A percentile compares a stretch with the other conserved stretches of the same genome.
These are phyloP conservation scores for Mesoligia furuncula DNA, from an alignment of 2,888 invertebrate genomes.

Conservation along the genomic window DNA sequence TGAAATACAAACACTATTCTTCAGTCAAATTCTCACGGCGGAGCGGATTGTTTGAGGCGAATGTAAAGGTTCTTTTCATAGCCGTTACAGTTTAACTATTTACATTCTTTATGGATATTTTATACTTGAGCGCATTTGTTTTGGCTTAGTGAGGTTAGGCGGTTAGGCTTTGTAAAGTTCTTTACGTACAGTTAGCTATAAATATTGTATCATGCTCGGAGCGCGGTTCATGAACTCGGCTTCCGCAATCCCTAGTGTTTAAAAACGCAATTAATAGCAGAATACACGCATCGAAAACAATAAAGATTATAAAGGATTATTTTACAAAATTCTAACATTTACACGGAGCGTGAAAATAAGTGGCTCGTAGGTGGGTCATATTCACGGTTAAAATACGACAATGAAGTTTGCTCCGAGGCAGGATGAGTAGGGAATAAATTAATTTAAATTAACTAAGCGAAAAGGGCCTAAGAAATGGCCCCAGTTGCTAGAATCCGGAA, in stretches of 20 bases:
- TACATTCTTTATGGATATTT: constrained; percentile 62
- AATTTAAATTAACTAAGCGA: constrained; percentile 87
- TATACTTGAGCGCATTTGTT: constrained; percentile 54
- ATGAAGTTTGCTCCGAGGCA: constrained; percentile 77
- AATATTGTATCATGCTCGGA: constrained; percentile 35
- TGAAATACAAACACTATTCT: constrained; percentile 88
- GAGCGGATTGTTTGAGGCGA: constrained; percentile 80
- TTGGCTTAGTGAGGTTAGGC: constrained; percentile 44
- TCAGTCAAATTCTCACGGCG: constrained; percentile 81
- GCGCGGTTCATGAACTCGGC: constrained; percentile 18
- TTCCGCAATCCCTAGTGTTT: constrained; percentile 38
- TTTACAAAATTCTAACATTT: constrained; percentile 60
- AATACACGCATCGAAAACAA: constrained; percentile 50
- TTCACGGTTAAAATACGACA: constrained; percentile 74
- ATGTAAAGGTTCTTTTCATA: constrained; percentile 75
- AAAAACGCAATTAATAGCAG: constrained; percentile 37
- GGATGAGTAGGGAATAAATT: constrained; percentile 84
- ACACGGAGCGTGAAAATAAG: constrained; percentile 59
- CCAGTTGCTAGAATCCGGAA: constrained; percentile 81
- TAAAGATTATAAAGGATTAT: constrained; percentile 57
- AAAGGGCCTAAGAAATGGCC: constrained; percentile 85
- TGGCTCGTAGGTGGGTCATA: constrained; percentile 66
- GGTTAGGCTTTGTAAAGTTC: constrained; percentile 36
- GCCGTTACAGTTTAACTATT: constrained; percentile 66
- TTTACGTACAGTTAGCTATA: constrained; percentile 27